Evolutionary conservation across 2,888 invertebrate genomes (phyloP).

Genomic region (Eulithis testata): DNA sequence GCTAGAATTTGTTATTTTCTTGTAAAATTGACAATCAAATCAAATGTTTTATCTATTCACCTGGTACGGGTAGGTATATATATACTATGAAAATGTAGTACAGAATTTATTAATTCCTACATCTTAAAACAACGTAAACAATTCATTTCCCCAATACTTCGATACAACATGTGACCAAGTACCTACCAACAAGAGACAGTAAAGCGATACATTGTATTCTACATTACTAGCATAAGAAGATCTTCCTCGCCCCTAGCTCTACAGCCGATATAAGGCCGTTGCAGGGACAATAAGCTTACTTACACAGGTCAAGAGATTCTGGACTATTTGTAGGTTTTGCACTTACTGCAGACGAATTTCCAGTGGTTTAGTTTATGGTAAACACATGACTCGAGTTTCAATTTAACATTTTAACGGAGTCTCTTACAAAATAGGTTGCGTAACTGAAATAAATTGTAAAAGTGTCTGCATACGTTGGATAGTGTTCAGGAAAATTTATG

Average conservation of each 20-base stretch:
- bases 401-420: slow-evolving; percentile 29
- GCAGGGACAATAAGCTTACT: background rate
- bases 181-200: slow-evolving; percentile 18
- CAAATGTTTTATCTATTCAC: too few species aligned
- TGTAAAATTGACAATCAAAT: too few species aligned
- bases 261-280: background rate
- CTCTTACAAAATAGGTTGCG: slow-evolving; percentile 17
- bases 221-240: slow-evolving; percentile 20
- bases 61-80: too few species aligned
- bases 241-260: background rate
- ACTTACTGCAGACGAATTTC: slow-evolving; percentile 46
- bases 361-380: slow-evolving; percentile 46
- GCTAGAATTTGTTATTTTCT: too few species aligned
- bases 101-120: slow-evolving; percentile 3
- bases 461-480: background rate
- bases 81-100: too few species aligned
- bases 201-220: slow-evolving; percentile 36
- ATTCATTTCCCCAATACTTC: slow-evolving; percentile 25
- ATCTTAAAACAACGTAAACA: slow-evolving; percentile 19
- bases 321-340: slow-evolving; percentile 42
- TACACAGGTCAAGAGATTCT: slow-evolving; percentile 24
- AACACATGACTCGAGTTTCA: slow-evolving; percentile 39
- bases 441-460: slow-evolving; percentile 3
- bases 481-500: background rate
- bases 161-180: slow-evolving; percentile 27